phyloP scores from a whole-genome alignment of 1,140 invertebrate species.

The Zaprionus lachaisei region DNA sequence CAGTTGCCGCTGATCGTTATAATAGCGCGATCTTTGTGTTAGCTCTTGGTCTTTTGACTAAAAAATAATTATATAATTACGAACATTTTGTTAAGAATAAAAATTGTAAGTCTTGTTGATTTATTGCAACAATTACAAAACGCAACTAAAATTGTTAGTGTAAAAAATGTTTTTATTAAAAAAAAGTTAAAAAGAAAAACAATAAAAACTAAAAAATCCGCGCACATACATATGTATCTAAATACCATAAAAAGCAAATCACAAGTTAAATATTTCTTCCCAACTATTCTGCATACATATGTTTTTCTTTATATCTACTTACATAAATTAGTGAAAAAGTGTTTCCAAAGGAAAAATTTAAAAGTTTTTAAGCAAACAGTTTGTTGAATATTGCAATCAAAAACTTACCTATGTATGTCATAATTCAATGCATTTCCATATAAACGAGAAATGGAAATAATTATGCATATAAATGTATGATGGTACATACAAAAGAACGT shows the following conservation, averaged over 20 bases:
- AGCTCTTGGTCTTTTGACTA: conserved; percentile 83
- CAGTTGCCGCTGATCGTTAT: conserved; percentile 85
- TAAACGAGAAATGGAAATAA: not conserved
- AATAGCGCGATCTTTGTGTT: conserved; percentile 84
- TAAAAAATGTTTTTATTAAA: conserved; percentile 22
- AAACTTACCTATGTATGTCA: not conserved
- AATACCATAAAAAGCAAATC: conserved; percentile 33
- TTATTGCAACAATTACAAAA: conserved; percentile 71
- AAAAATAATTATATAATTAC: conserved; percentile 83
- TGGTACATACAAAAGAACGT: not conserved
- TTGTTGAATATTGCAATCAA: conserved; percentile 16
- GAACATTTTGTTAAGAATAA: conserved; percentile 74
- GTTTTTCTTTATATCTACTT: conserved; percentile 16
- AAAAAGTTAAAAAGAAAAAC: conserved; percentile 42
- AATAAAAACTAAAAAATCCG: conserved; percentile 22
- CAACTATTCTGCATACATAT: conserved; percentile 11
- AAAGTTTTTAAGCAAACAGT: conserved; percentile 25
- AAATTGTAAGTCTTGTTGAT: conserved; percentile 81
- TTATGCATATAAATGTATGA: conserved; percentile 6
- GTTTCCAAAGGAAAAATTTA: conserved; percentile 34
- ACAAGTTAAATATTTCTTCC: conserved; percentile 23
- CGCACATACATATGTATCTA: conserved; percentile 20
- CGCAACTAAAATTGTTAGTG: conserved; percentile 44
- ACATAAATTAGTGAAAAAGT: conserved; percentile 62
- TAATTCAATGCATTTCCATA: not conserved